Evolutionary conservation across 2,797 vertebrate genomes (phyloP).

Genomic region (Anguilla megastoma): DNA sequence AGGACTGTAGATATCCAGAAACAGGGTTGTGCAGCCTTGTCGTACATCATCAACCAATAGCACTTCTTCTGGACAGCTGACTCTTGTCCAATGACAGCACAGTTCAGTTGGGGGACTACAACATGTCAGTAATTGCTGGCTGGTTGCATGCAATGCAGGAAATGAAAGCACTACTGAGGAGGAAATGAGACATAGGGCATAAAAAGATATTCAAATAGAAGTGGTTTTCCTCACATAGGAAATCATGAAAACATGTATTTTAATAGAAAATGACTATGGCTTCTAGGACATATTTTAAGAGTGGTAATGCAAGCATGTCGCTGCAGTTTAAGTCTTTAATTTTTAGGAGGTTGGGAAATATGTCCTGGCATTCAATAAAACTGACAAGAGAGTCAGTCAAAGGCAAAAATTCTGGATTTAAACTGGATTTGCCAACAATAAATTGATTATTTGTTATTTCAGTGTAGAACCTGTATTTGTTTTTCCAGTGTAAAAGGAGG

Average conservation of each 20-base stretch:
- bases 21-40: not conserved
- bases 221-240: not conserved
- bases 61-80: not conserved
- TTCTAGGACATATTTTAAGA: not conserved
- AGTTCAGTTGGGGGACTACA: not conserved
- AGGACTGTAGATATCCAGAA: too few relatives aligned
- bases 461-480: too few relatives aligned
- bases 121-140: not conserved
- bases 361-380: not conserved
- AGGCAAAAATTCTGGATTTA: not conserved
- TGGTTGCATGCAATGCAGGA: not conserved
- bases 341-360: not conserved
- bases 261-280: conserved; percentile 6
- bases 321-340: not conserved
- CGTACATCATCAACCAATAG: not conserved
- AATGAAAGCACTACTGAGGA: not conserved
- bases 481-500: not conserved
- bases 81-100: not conserved
- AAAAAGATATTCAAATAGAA: not conserved
- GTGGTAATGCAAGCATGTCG: not conserved
- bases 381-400: not conserved
- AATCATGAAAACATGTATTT: not conserved
- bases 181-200: not conserved
- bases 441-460: not conserved
- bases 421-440: not conserved